phyloP scores from a whole-genome alignment of 2,113 vertebrate genomes.

The Tachycineta bicolor region DNA sequence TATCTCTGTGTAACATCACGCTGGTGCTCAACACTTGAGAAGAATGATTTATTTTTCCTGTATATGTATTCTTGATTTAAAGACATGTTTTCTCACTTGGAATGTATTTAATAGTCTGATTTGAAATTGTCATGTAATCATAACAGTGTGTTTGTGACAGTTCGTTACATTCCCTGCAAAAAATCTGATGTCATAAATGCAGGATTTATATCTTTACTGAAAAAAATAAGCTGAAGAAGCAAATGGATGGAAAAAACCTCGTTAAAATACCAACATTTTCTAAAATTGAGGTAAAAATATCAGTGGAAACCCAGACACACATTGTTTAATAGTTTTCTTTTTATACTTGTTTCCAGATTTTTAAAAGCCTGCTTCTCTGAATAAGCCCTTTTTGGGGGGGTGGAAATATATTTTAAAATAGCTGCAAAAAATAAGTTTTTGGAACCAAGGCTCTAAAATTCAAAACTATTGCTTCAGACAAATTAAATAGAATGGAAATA shows the following conservation, averaged over 20 bases:
- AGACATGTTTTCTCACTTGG: background rate
- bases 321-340: slow-evolving; percentile 51
- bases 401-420: slow-evolving; percentile 28
- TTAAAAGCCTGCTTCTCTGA: slow-evolving; percentile 33
- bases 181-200: slow-evolving; percentile 24
- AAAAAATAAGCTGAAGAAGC: slow-evolving; percentile 42
- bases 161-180: slow-evolving; percentile 52
- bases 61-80: background rate
- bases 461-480: slow-evolving; percentile 43
- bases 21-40: background rate
- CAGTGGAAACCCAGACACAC: slow-evolving; percentile 19
- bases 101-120: background rate
- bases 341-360: slow-evolving; percentile 20
- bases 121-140: background rate
- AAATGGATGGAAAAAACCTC: background rate
- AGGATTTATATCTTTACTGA: slow-evolving; percentile 24
- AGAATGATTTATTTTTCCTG: background rate
- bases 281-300: slow-evolving; percentile 15
- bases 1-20: background rate
- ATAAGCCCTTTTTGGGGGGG: background rate
- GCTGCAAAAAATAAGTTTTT: slow-evolving; percentile 46
- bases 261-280: slow-evolving; percentile 51
- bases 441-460: slow-evolving; percentile 43
- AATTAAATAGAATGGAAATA: slow-evolving; percentile 50
- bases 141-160: slow-evolving; percentile 8